Evolutionary conservation across 2,888 invertebrate species (phyloP).

Genomic region (Nephrotoma guestfalica): DNA sequence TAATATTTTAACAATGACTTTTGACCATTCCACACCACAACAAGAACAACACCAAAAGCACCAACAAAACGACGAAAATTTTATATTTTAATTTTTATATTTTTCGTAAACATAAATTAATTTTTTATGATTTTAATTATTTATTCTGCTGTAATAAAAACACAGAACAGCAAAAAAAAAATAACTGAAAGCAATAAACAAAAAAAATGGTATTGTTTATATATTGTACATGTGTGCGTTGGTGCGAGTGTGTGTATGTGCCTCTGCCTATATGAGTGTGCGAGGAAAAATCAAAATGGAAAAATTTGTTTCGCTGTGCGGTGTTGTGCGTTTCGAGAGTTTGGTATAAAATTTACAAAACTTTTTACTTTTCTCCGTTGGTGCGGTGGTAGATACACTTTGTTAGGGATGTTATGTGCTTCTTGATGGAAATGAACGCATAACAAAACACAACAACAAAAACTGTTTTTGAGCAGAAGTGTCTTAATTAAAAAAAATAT

Average conservation of each 20-base stretch:
- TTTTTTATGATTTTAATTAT: neutral
- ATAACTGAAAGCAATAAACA: neutral
- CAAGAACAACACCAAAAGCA: neutral
- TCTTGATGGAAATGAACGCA: neutral
- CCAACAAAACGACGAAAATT: neutral
- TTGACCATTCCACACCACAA: neutral
- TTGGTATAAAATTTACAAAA: neutral
- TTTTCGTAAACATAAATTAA: neutral
- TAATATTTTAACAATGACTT: neutral
- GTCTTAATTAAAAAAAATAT: neutral
- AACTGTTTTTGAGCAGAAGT: neutral
- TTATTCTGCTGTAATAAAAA: neutral
- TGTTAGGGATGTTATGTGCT: neutral
- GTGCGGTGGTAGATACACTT: neutral
- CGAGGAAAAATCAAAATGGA: neutral
- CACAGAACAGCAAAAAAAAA: neutral
- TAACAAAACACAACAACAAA: neutral
- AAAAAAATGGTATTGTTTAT: neutral
- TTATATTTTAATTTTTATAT: neutral
- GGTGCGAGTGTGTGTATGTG: neutral
- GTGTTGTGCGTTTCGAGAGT: neutral
- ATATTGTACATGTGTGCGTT: neutral
- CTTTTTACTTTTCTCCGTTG: neutral
- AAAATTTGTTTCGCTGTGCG: neutral
- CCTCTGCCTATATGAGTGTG: neutral